phyloP scores from a whole-genome alignment of 1,140 invertebrate genomes.

The Octopus sinensis region DNA sequence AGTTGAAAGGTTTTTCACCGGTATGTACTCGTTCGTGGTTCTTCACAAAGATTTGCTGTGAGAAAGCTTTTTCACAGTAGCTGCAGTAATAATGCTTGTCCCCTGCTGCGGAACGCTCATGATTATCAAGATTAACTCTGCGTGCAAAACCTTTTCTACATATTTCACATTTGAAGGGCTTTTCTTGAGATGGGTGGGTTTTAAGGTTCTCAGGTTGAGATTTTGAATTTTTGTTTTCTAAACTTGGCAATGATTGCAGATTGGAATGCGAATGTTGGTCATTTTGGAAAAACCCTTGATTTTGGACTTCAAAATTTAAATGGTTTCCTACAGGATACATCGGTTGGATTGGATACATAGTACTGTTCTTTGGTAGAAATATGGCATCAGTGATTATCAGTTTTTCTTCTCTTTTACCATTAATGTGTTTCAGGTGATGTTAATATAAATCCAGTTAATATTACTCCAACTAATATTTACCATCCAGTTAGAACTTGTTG shows the following conservation, averaged over 20 bases:
- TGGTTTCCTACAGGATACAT: not conserved
- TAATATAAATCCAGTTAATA: no score
- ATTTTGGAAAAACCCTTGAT: not conserved
- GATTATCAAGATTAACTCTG: not conserved
- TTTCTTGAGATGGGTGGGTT: not conserved
- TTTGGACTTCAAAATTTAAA: not conserved
- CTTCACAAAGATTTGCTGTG: constrained; percentile 6
- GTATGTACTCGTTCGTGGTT: constrained; percentile 63
- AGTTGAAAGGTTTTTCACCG: constrained; percentile 72
- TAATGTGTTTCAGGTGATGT: no score
- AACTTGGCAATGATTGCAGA: not conserved
- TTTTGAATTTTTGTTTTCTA: not conserved
- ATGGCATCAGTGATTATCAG: no score
- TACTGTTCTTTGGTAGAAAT: not conserved
- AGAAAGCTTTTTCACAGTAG: not conserved
- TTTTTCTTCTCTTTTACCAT: no score
- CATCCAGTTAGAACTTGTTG: no score
- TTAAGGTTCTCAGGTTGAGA: not conserved
- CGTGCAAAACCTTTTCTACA: not conserved
- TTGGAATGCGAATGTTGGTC: not conserved
- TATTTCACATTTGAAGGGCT: not conserved
- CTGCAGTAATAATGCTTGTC: constrained; percentile 7
- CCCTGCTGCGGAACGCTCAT: not conserved
- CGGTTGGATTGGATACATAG: constrained; percentile 1
- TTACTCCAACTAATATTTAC: no score